Base-by-base conservation (phyloP, 2,888 invertebrate genomes). In the Sinelater perroti region DNA sequence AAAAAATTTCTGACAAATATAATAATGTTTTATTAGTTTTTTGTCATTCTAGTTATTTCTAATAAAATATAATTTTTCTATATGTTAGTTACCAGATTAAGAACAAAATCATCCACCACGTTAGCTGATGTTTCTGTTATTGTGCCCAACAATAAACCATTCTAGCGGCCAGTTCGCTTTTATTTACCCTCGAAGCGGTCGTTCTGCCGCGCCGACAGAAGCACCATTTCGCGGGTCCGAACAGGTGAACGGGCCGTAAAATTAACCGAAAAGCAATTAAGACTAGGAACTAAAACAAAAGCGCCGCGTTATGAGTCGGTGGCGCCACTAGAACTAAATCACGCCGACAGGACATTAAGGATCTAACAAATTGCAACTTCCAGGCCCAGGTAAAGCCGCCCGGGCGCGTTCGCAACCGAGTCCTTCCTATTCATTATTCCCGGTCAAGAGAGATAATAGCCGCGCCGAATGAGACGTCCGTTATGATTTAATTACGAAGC, bases 281-380 rank as follows among this genome's bases (percentile, higher is more conserved):
- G 46, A 38, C 10, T 30, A 31, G 52, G 40, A 52, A 42, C 40
- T 58, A 50, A 59, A 59, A 59, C 59, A 59, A 59, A 59, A 59
- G 54, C 33, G 52, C 54, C 50, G 55, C 52, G 31, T 52, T 52
- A 49, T 55, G 51, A 52, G 46, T 36, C 36, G 45, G 52, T 59
- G 59, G 59, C 59, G 59, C 59, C 59, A 59, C 42, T 30, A 44
- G 33, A 52, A 50, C 59, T 50, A 54, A 59, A 54, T 50, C 42
- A 54, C 54, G 54, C 59, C 59, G 59, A 54, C 54, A 54, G 53
- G 36, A 17, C 47, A 54, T 59, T 59, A 59, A 54, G 54, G 18
- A 36, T 38, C 26, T 52, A 59, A 59, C 54, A 59, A 59, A 59
- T 59, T 54, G 47, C 54, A 50, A 56, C 42, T 50, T 56, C 49